phyloP scores from a whole-genome alignment of 2,888 invertebrate genomes.

The Monoplex corrugatus region DNA sequence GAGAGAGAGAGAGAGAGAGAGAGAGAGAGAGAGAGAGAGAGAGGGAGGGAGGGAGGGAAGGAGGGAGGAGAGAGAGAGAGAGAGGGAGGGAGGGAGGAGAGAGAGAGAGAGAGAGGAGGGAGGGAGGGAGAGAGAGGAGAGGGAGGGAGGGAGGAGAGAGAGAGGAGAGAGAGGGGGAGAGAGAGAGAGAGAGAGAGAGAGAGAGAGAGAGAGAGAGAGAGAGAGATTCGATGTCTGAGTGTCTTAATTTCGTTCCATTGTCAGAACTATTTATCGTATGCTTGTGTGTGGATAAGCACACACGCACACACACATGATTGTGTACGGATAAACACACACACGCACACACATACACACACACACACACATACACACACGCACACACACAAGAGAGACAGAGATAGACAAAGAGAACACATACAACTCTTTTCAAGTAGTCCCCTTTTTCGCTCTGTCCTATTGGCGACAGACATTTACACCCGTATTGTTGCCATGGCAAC shows the following conservation, averaged over 20 bases:
- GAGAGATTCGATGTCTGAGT: no score
- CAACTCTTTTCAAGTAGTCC: no score
- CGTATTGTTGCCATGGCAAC: no score
- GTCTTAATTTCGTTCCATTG: no score
- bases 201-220: constrained; percentile 46
- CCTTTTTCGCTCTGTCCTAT: no score
- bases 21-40: neutral
- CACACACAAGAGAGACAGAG: neutral
- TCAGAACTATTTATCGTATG: no score
- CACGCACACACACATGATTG: neutral
- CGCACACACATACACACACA: neutral
- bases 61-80: neutral
- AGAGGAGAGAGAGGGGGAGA: neutral
- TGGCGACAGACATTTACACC: no score
- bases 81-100: neutral
- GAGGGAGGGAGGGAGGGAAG: neutral
- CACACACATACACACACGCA: neutral
- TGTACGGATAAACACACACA: neutral
- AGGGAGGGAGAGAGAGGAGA: neutral
- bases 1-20: neutral
- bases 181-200: constrained; percentile 16
- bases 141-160: constrained; percentile 17
- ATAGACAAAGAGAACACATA: neutral
- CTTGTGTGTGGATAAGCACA: neutral
- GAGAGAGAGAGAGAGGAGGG: neutral